These are phyloP conservation scores for Drosophila pachea DNA, from an alignment of 1,140 invertebrate species.

Conservation along the genomic window DNA sequence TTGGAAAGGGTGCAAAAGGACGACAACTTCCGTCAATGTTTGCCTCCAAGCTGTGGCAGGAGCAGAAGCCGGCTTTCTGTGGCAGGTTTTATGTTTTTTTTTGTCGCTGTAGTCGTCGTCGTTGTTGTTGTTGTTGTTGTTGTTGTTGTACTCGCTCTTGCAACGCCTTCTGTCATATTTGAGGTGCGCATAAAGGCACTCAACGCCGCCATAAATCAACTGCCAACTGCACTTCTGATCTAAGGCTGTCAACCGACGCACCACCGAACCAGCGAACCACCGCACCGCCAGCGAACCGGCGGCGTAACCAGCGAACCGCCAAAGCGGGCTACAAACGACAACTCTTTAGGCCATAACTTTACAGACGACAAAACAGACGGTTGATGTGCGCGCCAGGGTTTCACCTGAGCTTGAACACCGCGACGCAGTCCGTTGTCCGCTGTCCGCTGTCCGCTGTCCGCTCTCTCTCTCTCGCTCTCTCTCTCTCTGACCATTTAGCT, in stretches of 20 bases:
- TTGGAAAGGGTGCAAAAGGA: constrained; percentile 45
- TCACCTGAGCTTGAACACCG: constrained; percentile 40
- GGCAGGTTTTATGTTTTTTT: constrained; percentile 17
- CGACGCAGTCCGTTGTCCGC: not conserved
- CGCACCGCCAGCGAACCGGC: constrained; percentile 1
- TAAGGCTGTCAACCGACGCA: constrained; percentile 59
- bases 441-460: constrained; percentile 3
- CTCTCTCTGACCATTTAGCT: constrained; percentile 34
- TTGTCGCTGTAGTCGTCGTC: constrained; percentile 20
- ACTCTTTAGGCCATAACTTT: constrained; percentile 64
- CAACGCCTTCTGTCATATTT: constrained; percentile 71
- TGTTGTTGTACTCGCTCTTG: constrained; percentile 34
- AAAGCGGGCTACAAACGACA: constrained; percentile 34
- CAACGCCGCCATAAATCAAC: constrained; percentile 77
- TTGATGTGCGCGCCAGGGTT: constrained; percentile 53
- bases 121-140: constrained; percentile 19
- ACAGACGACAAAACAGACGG: constrained; percentile 57
- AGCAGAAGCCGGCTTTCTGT: constrained; percentile 7
- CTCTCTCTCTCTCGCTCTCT: not conserved
- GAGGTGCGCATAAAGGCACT: constrained; percentile 75
- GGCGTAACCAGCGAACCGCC: constrained; percentile 7
- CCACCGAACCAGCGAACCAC: constrained; percentile 12
- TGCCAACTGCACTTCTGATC: constrained; percentile 63
- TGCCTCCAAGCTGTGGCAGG: constrained; percentile 6
- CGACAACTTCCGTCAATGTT: constrained; percentile 62